Base-by-base conservation (phyloP, 2,113 vertebrate species). In the Cyanoderma ruficeps region DNA sequence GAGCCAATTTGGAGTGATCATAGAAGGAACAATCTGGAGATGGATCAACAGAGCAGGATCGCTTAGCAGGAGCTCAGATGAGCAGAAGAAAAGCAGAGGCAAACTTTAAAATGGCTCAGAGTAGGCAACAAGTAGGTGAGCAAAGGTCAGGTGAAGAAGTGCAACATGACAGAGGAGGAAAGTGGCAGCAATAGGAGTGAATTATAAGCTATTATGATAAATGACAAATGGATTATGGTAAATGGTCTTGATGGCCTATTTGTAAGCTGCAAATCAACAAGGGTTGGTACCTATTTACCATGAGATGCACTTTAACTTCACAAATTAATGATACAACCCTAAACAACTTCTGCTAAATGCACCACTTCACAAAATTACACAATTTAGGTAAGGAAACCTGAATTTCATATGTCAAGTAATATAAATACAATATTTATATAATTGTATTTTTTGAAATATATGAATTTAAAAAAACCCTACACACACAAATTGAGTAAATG, bases 291-390 rank as follows among this genome's bases (percentile, higher is more conserved):
- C 69, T 93, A 31, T 91, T 93, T 91, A 71, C 85, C 52, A n/a
- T 37, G 76, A 57, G 47, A 93, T 81, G 83, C 0, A 19, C 78
- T 92, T 91, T 85, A 93, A 80, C 83, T 93, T 88, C 82, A 63
- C 18, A 47, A 96, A 97, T 96, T 97, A 97, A 94, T 59, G 84
- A 37, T 74, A 94, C 70, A 94, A 90, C 89, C n/a, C 93, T 93
- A 96, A 97, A 91, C 88, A 96, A 91, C 65, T 82, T 90, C 84
- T 90, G 81, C 81, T 97, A 97, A 97, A 96, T 89, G 88, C 75
- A 83, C 83, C 95, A 96, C 63, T 97, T 97, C 90, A 79, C 74
- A 61, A 97, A 97, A 97, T 96, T 90, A 90, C 92, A 63, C 92
- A 65, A 65, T 91, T 97, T 93, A 80, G 23, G 57, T 68, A 93